These are phyloP conservation scores for Melanostoma scalare DNA, from an alignment of 2,888 invertebrate genomes.

Conservation along the genomic window DNA sequence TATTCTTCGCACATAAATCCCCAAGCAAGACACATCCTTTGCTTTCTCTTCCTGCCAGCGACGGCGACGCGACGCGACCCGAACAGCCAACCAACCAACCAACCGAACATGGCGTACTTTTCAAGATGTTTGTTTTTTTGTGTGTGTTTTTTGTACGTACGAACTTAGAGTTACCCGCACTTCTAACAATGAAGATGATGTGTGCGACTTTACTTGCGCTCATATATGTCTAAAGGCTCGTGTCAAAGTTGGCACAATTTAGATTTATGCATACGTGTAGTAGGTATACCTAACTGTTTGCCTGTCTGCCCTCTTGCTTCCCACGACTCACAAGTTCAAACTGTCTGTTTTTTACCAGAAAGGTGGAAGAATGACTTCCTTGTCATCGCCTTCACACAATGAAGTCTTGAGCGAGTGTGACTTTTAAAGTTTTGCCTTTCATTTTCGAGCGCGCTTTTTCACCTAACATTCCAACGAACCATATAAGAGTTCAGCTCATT, in stretches of 20 bases:
- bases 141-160: not conserved
- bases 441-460: slow-evolving; percentile 15
- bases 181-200: slow-evolving; percentile 20
- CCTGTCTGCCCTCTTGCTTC: not conserved
- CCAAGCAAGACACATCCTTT: slow-evolving; percentile 9
- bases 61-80: no score
- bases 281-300: not conserved
- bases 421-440: slow-evolving; percentile 46
- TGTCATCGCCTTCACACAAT: slow-evolving; percentile 39
- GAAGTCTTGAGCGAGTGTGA: slow-evolving; percentile 45
- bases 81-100: no score
- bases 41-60: slow-evolving; percentile 13
- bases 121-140: slow-evolving; percentile 23
- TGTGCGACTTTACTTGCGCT: slow-evolving; percentile 1
- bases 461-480: not conserved
- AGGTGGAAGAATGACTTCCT: slow-evolving; percentile 29
- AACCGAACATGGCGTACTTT: slow-evolving; percentile 20
- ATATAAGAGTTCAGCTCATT: slow-evolving; percentile 49
- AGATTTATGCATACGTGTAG: slow-evolving; percentile 37
- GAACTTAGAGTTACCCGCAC: not conserved
- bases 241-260: slow-evolving; percentile 53
- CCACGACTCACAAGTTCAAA: not conserved
- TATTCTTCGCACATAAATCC: slow-evolving; percentile 47
- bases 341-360: not conserved
- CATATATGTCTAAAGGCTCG: slow-evolving; percentile 13